Conservation (phyloP, 1,140 invertebrate species). For the Drosophila eugracilis region DNA sequence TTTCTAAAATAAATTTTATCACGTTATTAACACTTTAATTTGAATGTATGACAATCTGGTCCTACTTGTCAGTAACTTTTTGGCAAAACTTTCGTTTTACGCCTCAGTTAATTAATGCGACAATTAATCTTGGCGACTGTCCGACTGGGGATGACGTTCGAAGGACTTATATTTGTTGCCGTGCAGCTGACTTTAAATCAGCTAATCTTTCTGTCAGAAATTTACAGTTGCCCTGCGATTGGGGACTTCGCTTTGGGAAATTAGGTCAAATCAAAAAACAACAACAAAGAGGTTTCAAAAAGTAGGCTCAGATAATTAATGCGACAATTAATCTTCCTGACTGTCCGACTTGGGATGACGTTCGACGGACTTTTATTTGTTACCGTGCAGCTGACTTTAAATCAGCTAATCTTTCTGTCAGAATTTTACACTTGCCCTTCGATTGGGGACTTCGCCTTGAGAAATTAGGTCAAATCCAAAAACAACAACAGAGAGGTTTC, state of each 20-base stretch:
- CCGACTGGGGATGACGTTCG: conserved; percentile 34
- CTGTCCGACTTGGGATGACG: conserved; percentile 39
- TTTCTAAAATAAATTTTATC: too few relatives aligned
- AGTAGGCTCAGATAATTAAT: conserved; percentile 79
- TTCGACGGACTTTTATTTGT: conserved; percentile 43
- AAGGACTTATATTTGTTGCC: conserved; percentile 37
- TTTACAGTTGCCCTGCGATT: conserved; percentile 62
- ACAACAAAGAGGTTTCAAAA: conserved; percentile 30
- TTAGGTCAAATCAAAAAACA: conserved; percentile 64
- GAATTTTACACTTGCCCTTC: conserved; percentile 70
- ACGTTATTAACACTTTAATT: conserved; percentile 31
- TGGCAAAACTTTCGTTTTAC: conserved; percentile 75
- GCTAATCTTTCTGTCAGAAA: conserved; percentile 78
- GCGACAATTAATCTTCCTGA: conserved; percentile 77
- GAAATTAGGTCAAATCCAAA: conserved; percentile 65
- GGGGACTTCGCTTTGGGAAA: conserved; percentile 21
- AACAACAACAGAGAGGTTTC: conserved; percentile 42
- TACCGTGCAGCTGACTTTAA: conserved; percentile 58
- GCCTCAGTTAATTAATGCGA: conserved; percentile 80
- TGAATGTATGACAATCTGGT: conserved; percentile 13
- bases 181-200: conserved; percentile 68
- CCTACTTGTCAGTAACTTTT: conserved; percentile 26
- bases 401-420: conserved; percentile 79
- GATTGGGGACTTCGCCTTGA: conserved; percentile 1
- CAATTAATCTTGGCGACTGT: conserved; percentile 75